Conservation (phyloP, 2,888 invertebrate genomes). For the Brachyptera putata region DNA sequence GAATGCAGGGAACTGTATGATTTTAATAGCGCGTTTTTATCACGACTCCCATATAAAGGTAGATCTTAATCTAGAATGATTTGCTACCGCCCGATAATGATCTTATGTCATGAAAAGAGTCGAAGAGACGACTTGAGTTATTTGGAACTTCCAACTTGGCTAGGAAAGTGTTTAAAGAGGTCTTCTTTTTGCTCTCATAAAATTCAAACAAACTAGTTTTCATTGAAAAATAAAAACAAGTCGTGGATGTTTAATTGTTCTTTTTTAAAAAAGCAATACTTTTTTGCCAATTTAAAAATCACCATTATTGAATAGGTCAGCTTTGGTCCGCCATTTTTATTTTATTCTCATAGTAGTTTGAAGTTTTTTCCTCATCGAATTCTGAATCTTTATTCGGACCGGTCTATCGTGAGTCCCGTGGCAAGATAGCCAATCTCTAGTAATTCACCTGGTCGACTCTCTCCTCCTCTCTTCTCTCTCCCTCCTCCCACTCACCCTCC, state of each 20-base stretch:
- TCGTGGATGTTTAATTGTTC: background rate
- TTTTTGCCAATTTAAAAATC: slow-evolving; percentile 9
- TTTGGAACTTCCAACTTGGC: background rate
- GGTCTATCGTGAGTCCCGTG: slow-evolving; percentile 12
- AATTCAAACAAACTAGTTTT: slow-evolving; percentile 4
- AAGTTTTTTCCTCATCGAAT: background rate
- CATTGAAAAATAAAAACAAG: slow-evolving; percentile 12
- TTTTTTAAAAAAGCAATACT: background rate
- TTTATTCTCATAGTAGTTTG: background rate
- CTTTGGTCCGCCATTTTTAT: slow-evolving; percentile 15
- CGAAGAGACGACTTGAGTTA: no score
- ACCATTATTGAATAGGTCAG: background rate
- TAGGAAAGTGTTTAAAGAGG: background rate
- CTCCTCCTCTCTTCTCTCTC: background rate
- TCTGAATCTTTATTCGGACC: slow-evolving; percentile 8
- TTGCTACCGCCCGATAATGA: background rate
- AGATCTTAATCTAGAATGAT: no score
- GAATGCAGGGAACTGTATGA: no score
- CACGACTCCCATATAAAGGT: no score
- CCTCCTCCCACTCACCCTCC: background rate
- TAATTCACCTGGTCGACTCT: slow-evolving; percentile 15
- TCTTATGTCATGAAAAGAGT: background rate
- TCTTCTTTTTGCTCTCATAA: slow-evolving; percentile 8
- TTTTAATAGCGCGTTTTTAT: no score
- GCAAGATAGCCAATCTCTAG: slow-evolving; percentile 11